Evolutionary conservation across 2,888 invertebrate species (phyloP), one percentile per base, ranked within the genome.

Genomic region (Hypolimnas misippus): DNA sequence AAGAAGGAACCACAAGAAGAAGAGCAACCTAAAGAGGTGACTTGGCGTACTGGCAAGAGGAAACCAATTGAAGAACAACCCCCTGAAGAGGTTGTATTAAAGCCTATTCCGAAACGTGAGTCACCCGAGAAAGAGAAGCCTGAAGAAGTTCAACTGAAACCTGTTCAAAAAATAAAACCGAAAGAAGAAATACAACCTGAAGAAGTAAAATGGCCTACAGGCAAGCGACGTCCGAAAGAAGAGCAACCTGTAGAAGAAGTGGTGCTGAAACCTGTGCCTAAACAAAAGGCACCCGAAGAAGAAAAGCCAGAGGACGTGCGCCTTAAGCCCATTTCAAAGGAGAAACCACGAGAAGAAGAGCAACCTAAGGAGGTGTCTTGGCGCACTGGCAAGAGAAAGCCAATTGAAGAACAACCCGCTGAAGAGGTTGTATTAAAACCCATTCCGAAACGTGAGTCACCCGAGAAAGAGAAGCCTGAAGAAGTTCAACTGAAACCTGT

Each of bases 371-470:
- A 93, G 5, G 72, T 84, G 52, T 68, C 74, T 6, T 86, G 77
- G 81, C 84, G 73, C 44, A 76, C 72, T 12, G 87, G 86, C 1
- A 83, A 78, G 57, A 83, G 80, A 58, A 78, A 77, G 54, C 74
- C 73, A 14, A 76, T 73, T 60, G 76, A 75, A 74, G 77, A 67
- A 70, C 82, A 68, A 70, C 80, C 82, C 17, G 46, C 70, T 8
- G 82, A 86, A 70, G 78, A 83, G 65, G 84, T 93, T 0, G 76
- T 77, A 17, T 76, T 93, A 0, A 93, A 93, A 65, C 93, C 93
- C 2, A 72, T 85, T 53, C 71, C 75, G 68, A 56, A 71, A 65
- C 63, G 78, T 81, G 61, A 83, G 61, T 78, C 81, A 70, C 89
- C 83, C 72, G 73, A 85, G 73, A 17, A 87, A 69, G 40, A 40